These are phyloP conservation scores for Cotesia vestalis DNA, from an alignment of 1,140 invertebrate genomes.

Conservation along the genomic window DNA sequence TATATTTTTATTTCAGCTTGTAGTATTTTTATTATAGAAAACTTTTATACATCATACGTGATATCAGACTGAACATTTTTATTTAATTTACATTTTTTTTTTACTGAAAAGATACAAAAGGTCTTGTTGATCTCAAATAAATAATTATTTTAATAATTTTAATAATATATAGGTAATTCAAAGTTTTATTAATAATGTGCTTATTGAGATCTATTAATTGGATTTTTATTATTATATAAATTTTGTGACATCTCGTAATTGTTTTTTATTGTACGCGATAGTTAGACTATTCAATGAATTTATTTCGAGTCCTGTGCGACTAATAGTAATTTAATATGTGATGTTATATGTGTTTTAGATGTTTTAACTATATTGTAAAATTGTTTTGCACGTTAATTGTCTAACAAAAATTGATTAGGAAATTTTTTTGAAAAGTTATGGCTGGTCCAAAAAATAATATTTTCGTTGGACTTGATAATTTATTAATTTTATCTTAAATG, in stretches of 20 bases:
- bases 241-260: no score
- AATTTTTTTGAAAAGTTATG: background rate
- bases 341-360: background rate
- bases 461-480: conserved; percentile 2
- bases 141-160: background rate
- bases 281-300: background rate
- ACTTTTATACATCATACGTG: background rate
- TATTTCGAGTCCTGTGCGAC: no score
- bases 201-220: no score
- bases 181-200: no score
- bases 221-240: no score
- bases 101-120: background rate
- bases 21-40: background rate
- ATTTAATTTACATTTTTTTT: background rate
- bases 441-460: conserved; percentile 9
- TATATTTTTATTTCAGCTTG: background rate
- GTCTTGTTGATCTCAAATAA: conserved; percentile 8
- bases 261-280: no score
- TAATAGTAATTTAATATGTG: background rate
- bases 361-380: background rate
- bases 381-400: background rate
- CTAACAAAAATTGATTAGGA: background rate
- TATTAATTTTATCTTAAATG: conserved; percentile 3
- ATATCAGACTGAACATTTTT: conserved; percentile 15
- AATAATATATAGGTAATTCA: background rate